Percentiles rank a stretch among this genome's conserved stretches.
Evolutionary conservation across 2,888 invertebrate genomes (phyloP).

Genomic region (Amiota mariae): DNA sequence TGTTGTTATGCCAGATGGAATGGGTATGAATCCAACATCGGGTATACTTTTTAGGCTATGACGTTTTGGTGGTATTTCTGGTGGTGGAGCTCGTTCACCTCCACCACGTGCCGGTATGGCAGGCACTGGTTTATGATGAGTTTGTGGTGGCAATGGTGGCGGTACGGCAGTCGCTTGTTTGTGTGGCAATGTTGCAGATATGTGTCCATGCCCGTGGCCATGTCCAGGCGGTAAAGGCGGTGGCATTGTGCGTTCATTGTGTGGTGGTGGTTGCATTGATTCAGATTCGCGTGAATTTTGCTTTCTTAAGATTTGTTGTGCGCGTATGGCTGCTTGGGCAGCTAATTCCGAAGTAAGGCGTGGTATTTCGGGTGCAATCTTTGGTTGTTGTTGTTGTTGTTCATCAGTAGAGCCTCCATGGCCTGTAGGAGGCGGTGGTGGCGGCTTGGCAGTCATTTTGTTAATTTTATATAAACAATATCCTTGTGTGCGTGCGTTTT

Average conservation of each 20-base stretch:
- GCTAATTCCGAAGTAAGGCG: constrained; percentile 72
- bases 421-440: constrained; percentile 53
- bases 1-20: constrained; percentile 45
- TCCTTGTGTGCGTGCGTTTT: constrained; percentile 35
- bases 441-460: constrained; percentile 62
- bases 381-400: constrained; percentile 55
- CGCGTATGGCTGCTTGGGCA: constrained; percentile 72
- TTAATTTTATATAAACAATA: constrained; percentile 1
- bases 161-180: constrained; percentile 51
- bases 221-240: constrained; percentile 28
- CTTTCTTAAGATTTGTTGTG: constrained; percentile 70
- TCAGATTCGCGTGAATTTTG: constrained; percentile 61
- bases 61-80: constrained; percentile 73
- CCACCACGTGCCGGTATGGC: constrained; percentile 72
- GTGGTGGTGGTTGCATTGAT: constrained; percentile 15
- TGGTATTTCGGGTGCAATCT: constrained; percentile 71
- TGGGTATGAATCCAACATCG: constrained; percentile 56
- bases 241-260: constrained; percentile 33
- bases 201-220: constrained; percentile 15
- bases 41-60: constrained; percentile 70
- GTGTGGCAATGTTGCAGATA: constrained; percentile 45
- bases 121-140: constrained; percentile 64
- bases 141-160: constrained; percentile 56
- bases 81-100: constrained; percentile 69
- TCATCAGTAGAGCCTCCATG: constrained; percentile 42